Base-by-base conservation (phyloP, 1,140 invertebrate genomes). In the Drosophila kepulauana region DNA sequence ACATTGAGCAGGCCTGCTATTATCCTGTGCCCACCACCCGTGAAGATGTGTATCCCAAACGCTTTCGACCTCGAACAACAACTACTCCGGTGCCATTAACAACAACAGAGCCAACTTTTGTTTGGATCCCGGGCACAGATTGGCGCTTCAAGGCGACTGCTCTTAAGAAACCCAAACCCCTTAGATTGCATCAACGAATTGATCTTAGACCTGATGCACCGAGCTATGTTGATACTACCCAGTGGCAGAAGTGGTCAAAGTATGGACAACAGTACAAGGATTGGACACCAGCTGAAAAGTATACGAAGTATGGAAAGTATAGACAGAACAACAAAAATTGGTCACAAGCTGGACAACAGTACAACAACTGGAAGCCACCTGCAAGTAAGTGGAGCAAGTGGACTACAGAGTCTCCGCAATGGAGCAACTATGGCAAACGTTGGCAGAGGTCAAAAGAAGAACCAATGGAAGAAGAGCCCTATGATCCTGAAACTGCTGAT, bases 101-200 rank as follows among this genome's bases (percentile, higher is more conserved):
- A 4, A 72, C 65, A 1, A 89, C 87, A 25, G 67, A 76, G 11
- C 79, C 87, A 0, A 80, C 79, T 0, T 89, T 81, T 33, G 81
- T 92, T n/a, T 88, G 82, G 70, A 92, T 92, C 16, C 68, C 91
- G 1, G 91, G 91, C 6, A 92, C 91, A 0, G 62, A 91, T 15
- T 89, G 88, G 76, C 75, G 91, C 6, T 92, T 79, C 10, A 91
- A 92, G 43, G 91, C 79, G 5, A 91, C 86, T 13, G 84, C 87
- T 0, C 41, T 91, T 0, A 87, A 91, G 57, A 82, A 88, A 35
- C 84, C 85, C 0, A 89, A 43, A 1, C 71, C 75, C 0, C 0
- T 75, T 5, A 71, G 52, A 58, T 45, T 88, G 0, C 66, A 78
- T 28, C 80, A 68, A 13, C 58, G 84, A 10, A 89, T 89, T 3